These are phyloP conservation scores for Chlorops oryzae DNA, from an alignment of 1,140 invertebrate genomes.

Conservation along the genomic window DNA sequence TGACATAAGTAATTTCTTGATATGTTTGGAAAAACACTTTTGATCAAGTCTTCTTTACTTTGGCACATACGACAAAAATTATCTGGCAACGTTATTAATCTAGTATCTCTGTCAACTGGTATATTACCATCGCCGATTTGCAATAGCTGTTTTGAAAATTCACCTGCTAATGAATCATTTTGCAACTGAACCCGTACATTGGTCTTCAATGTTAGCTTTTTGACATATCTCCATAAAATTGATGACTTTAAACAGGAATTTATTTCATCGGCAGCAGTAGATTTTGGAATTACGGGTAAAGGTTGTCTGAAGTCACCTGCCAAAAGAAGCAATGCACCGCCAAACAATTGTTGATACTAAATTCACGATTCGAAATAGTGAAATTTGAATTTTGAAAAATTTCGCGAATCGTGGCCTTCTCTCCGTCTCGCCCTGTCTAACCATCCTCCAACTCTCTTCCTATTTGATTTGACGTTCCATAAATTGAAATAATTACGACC, in stretches of 20 bases:
- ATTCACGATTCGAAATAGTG: no score
- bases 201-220: background rate
- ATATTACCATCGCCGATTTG: slow-evolving; percentile 45
- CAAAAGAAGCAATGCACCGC: no score
- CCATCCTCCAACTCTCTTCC: no score
- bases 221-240: slow-evolving; percentile 7
- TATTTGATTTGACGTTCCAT: no score
- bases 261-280: slow-evolving; percentile 16
- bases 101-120: slow-evolving; percentile 20
- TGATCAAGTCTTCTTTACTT: slow-evolving; percentile 37
- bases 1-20: slow-evolving; percentile 41
- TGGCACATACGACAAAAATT: slow-evolving; percentile 11
- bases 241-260: slow-evolving; percentile 10
- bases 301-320: slow-evolving; percentile 26
- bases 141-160: slow-evolving; percentile 35
- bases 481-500: no score
- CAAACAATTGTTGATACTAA: no score
- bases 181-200: slow-evolving; percentile 3
- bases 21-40: slow-evolving; percentile 44
- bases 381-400: no score
- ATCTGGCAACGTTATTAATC: slow-evolving; percentile 41
- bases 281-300: slow-evolving; percentile 17
- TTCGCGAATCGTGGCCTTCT: no score
- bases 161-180: slow-evolving; percentile 29
- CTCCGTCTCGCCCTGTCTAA: no score